These are phyloP conservation scores for Chlorodrepanis virens DNA, from an alignment of 2,113 vertebrate species.

Conservation along the genomic window DNA sequence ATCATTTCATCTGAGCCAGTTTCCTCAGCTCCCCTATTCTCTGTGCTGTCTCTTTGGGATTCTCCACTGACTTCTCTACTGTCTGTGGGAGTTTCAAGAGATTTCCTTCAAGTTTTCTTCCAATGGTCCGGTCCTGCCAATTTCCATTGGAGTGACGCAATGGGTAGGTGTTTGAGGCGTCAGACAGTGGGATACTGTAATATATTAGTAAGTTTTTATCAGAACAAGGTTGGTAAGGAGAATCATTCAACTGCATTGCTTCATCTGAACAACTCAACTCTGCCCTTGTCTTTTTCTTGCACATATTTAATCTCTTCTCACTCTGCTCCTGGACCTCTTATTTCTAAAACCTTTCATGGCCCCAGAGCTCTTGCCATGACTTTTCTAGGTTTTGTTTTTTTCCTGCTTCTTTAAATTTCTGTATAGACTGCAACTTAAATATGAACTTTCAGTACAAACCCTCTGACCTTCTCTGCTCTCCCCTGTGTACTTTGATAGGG, in stretches of 20 bases:
- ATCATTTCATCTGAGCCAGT: neutral
- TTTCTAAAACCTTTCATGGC: neutral
- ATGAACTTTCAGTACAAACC: neutral
- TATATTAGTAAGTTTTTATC: neutral
- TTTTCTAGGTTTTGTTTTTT: neutral
- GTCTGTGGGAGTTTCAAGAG: neutral
- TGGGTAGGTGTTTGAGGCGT: neutral
- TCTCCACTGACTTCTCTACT: neutral
- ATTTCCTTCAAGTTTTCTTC: neutral
- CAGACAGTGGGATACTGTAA: neutral
- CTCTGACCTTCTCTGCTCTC: neutral
- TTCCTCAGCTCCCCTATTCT: neutral
- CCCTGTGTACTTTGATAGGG: rapidly evolving
- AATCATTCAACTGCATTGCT: rapidly evolving
- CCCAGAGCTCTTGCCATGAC: neutral
- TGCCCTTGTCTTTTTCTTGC: neutral
- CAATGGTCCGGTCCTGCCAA: rapidly evolving
- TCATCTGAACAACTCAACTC: neutral
- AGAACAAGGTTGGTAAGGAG: neutral
- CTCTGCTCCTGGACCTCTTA: neutral
- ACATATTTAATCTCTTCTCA: neutral
- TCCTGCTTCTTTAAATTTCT: neutral
- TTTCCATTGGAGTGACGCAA: neutral
- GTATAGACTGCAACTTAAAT: neutral
- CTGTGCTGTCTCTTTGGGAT: neutral